These are phyloP conservation scores for Creontiades dilutus DNA, from an alignment of 2,888 invertebrate species.

Conservation along the genomic window DNA sequence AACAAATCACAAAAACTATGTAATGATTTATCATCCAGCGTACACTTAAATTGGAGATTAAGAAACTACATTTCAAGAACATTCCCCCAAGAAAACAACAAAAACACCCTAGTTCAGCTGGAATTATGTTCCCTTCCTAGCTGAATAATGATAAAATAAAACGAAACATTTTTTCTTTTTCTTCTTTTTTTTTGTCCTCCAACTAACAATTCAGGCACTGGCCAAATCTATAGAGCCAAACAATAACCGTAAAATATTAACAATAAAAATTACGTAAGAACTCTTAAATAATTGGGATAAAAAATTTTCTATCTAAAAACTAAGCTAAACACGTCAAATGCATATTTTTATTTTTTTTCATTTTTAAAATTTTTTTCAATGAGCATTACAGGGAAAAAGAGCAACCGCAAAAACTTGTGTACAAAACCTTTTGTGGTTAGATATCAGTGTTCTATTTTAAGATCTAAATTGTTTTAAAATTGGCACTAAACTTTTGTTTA, in stretches of 20 bases:
- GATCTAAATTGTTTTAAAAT: conserved; percentile 43
- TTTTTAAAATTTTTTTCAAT: conserved; percentile 51
- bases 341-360: conserved; percentile 15
- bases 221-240: conserved; percentile 45
- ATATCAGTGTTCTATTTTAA: conserved; percentile 26
- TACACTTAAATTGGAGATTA: neutral
- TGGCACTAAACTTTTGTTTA: conserved; percentile 64
- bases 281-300: conserved; percentile 48
- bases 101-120: neutral
- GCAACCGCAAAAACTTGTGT: conserved; percentile 61
- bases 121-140: neutral
- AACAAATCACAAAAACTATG: conserved; percentile 10
- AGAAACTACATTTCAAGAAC: neutral
- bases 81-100: conserved; percentile 20
- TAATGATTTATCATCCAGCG: neutral
- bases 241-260: conserved; percentile 65
- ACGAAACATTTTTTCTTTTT: conserved; percentile 16
- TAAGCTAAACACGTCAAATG: conserved; percentile 69
- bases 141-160: neutral
- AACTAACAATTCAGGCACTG: conserved; percentile 60
- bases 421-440: conserved; percentile 50
- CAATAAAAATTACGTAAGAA: conserved; percentile 56
- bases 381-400: conserved; percentile 67
- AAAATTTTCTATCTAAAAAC: conserved; percentile 60
- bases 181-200: neutral